Conservation (phyloP, 1,140 invertebrate species). For the Dendrolimus punctatus region DNA sequence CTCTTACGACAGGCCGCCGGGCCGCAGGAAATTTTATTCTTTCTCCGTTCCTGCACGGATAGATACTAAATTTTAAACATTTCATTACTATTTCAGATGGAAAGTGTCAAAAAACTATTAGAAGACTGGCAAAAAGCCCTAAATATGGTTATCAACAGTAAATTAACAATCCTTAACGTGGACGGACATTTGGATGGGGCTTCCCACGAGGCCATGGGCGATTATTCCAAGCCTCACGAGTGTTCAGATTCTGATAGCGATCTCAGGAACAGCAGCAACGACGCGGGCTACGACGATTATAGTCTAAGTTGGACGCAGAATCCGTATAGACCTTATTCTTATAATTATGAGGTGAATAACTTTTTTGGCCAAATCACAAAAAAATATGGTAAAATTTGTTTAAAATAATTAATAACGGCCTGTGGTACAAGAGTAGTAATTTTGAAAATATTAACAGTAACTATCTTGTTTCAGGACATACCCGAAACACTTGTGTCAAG, state of each 20-base stretch:
- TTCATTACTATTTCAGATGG: conserved; percentile 35
- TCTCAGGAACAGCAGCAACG: conserved; percentile 24
- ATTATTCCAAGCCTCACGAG: conserved; percentile 34
- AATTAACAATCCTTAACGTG: conserved; percentile 32
- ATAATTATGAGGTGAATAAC: conserved; percentile 12
- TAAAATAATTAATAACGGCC: neutral
- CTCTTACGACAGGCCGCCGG: no score
- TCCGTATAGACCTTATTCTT: conserved; percentile 15
- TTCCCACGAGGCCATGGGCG: conserved; percentile 50
- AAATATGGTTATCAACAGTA: conserved; percentile 49
- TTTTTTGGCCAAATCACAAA: neutral
- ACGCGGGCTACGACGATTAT: conserved; percentile 35
- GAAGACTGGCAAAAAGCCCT: conserved; percentile 56
- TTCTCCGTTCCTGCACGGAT: no score
- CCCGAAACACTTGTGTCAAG: conserved; percentile 15
- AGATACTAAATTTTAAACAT: neutral
- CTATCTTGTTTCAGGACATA: conserved; percentile 21
- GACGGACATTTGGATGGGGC: conserved; percentile 34
- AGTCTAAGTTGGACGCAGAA: conserved; percentile 32
- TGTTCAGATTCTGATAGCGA: conserved; percentile 45
- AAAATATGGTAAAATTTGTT: neutral
- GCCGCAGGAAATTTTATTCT: no score
- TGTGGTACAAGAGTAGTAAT: neutral
- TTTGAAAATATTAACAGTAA: neutral
- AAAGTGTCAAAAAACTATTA: conserved; percentile 47